A percentile compares a stretch with the other conserved stretches of the same genome.
Evolutionary conservation across 2,113 vertebrate species (phyloP).

Genomic region (Hippoglossus stenolepis): DNA sequence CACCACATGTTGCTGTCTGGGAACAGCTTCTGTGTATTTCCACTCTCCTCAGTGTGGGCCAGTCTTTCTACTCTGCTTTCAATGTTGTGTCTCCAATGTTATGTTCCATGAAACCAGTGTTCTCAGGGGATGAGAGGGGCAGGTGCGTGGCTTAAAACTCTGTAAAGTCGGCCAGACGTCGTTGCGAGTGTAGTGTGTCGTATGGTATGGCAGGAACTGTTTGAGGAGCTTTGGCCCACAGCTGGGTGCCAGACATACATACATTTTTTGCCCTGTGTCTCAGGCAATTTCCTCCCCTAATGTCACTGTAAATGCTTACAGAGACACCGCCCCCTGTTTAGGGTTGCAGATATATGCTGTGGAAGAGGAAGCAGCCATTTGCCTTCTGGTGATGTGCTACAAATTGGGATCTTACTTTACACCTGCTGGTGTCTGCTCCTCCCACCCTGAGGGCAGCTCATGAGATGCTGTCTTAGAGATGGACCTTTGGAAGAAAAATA

Average conservation of each 20-base stretch:
- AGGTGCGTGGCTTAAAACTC: constrained; percentile 31
- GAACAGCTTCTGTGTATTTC: constrained; percentile 69
- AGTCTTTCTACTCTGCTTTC: constrained; percentile 20
- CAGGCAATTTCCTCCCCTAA: constrained; percentile 75
- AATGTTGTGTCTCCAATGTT: constrained; percentile 15
- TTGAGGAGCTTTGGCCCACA: constrained; percentile 57
- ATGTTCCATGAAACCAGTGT: constrained; percentile 6
- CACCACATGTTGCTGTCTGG: constrained; percentile 73
- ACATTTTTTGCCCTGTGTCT: constrained; percentile 74
- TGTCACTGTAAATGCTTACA: constrained; percentile 75
- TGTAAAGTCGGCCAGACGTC: constrained; percentile 15
- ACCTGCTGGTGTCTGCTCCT: constrained; percentile 78
- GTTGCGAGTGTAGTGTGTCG: neutral
- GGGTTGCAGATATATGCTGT: constrained; percentile 61
- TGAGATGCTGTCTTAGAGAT: constrained; percentile 2
- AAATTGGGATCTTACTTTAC: constrained; percentile 67
- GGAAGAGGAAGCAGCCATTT: constrained; percentile 59
- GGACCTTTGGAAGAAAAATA: neutral
- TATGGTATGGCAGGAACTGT: constrained; percentile 12
- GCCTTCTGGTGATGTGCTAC: constrained; percentile 63
- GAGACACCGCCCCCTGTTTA: constrained; percentile 68
- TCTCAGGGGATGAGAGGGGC: constrained; percentile 18
- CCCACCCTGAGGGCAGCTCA: constrained; percentile 18
- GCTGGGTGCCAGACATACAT: constrained; percentile 76
- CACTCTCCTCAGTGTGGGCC: constrained; percentile 30